A percentile compares a stretch with the other conserved stretches of the same genome.
These are phyloP conservation scores for Camponotus floridanus DNA, from an alignment of 1,140 invertebrate species.

Conservation along the genomic window DNA sequence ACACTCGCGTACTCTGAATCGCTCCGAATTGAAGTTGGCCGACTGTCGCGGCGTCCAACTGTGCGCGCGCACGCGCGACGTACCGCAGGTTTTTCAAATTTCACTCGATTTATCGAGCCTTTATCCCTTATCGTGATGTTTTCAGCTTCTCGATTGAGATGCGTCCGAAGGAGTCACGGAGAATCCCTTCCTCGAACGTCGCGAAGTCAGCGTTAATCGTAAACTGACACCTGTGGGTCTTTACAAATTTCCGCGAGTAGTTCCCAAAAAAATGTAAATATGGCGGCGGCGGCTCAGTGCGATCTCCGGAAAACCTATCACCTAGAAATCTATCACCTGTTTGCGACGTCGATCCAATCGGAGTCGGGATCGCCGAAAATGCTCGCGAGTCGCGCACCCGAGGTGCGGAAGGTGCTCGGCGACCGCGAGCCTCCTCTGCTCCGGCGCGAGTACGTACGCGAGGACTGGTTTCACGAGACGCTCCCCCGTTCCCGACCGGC, in stretches of 20 bases:
- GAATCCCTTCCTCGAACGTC: not conserved
- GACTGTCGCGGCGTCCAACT: not conserved
- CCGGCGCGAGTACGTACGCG: constrained; percentile 47
- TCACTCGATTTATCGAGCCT: not conserved
- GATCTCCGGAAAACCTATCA: not conserved
- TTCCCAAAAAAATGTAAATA: not conserved
- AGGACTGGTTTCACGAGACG: constrained; percentile 77
- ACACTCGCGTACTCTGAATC: not conserved
- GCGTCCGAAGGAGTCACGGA: not conserved
- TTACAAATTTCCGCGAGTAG: not conserved
- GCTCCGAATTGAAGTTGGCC: not conserved
- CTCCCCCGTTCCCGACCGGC: constrained; percentile 74
- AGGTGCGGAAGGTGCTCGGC: constrained; percentile 69
- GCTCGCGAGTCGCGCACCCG: constrained; percentile 42
- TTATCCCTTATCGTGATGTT: not conserved
- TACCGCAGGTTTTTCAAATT: not conserved
- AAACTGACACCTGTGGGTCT: not conserved
- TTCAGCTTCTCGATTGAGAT: not conserved
- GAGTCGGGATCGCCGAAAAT: constrained; percentile 32
- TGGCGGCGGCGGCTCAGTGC: not conserved
- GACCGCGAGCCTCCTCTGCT: constrained; percentile 46
- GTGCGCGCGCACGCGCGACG: no score
- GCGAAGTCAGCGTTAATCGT: not conserved
- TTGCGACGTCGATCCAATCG: not conserved
- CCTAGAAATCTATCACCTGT: not conserved